Evolutionary conservation across 1,140 invertebrate species (phyloP).

Genomic region (Lepidurus couesii): DNA sequence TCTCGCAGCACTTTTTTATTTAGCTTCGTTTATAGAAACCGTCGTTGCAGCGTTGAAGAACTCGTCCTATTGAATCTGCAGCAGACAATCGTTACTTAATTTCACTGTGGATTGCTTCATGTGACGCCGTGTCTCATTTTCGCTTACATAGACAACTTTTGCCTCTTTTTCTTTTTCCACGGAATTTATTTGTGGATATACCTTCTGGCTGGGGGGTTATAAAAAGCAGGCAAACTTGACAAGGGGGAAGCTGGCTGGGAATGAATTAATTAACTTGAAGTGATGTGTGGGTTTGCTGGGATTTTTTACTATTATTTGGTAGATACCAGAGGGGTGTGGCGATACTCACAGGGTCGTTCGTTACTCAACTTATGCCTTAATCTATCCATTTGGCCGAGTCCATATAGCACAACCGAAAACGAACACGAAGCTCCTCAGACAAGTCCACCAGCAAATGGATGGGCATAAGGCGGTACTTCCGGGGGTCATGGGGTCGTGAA

Average conservation of each 20-base stretch:
- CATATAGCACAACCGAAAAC: not conserved
- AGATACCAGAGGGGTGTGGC: not conserved
- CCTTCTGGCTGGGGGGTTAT: too few species aligned
- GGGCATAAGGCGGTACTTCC: conserved; percentile 2
- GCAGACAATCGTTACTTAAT: conserved; percentile 6
- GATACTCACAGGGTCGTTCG: not conserved
- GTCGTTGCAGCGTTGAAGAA: not conserved
- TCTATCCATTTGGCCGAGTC: not conserved
- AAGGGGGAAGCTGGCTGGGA: not conserved
- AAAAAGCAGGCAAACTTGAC: not conserved
- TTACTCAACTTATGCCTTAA: not conserved
- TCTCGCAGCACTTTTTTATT: not conserved
- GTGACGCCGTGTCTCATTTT: not conserved
- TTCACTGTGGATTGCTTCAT: not conserved
- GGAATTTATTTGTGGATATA: not conserved
- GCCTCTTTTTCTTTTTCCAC: not conserved
- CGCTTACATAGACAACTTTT: not conserved
- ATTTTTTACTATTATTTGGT: not conserved
- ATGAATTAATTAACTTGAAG: not conserved
- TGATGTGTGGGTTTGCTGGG: not conserved
- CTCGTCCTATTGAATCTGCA: not conserved
- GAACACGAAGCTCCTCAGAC: not conserved
- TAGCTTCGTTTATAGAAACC: not conserved
- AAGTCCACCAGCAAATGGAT: conserved; percentile 18
- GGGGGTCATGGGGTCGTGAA: conserved; percentile 6